Percentiles rank a stretch among this genome's conserved stretches.
phyloP scores from a whole-genome alignment of 2,797 vertebrate species.

The Geotria australis region DNA sequence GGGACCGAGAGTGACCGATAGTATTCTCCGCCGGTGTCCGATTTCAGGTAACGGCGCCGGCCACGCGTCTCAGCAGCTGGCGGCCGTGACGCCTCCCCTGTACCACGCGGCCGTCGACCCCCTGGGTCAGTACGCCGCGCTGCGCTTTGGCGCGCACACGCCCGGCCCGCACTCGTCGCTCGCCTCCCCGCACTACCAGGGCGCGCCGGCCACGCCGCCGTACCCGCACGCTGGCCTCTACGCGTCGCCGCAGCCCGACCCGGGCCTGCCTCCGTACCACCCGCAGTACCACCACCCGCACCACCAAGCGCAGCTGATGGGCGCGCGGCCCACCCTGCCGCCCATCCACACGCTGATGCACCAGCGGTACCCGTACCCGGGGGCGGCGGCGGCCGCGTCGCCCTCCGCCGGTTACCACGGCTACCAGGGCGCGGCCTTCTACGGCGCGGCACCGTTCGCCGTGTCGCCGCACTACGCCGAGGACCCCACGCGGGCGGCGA shows the following conservation, averaged over 20 bases:
- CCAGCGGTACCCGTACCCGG: not conserved
- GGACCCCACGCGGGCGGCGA: not conserved
- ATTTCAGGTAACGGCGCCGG: no score
- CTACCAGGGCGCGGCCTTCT: not conserved
- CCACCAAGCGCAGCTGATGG: not conserved
- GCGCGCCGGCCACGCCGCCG: not conserved
- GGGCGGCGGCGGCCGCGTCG: not conserved
- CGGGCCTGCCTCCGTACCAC: not conserved
- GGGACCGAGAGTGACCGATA: no score
- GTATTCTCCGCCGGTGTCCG: no score
- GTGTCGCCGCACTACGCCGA: not conserved
- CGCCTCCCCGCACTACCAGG: not conserved
- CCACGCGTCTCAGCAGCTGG: not conserved
- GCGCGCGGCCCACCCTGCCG: not conserved
- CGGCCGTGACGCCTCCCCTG: not conserved
- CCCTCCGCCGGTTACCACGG: not conserved
- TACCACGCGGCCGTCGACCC: not conserved
- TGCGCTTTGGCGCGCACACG: not conserved
- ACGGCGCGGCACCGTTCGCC: not conserved
- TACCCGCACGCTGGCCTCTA: not conserved
- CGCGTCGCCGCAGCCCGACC: not conserved
- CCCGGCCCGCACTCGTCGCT: not conserved
- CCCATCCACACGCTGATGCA: not conserved
- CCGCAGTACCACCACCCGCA: not conserved
- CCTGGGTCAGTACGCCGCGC: not conserved